A percentile compares a stretch with the other conserved stretches of the same genome.
phyloP scores from a whole-genome alignment of 2,797 vertebrate species.

The Pelochelys cantorii region DNA sequence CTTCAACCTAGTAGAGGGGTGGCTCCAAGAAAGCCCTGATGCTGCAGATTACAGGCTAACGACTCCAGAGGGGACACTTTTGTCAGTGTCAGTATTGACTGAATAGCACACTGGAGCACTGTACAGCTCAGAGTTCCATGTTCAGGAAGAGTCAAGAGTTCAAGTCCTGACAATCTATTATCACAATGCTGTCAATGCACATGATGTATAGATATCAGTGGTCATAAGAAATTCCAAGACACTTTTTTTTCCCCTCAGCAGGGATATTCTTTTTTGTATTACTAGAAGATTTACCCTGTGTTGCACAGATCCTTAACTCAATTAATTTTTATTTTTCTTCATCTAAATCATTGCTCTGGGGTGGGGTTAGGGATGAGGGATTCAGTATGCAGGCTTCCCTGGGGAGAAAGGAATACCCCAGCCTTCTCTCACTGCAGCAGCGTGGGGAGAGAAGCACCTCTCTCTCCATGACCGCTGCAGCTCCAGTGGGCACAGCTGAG shows the following conservation, averaged over 20 bases:
- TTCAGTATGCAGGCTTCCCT: too few species aligned
- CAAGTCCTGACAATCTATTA: neutral
- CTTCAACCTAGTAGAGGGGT: neutral
- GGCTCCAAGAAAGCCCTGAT: neutral
- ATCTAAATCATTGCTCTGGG: too few species aligned
- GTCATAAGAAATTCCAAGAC: neutral
- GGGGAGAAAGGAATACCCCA: too few species aligned
- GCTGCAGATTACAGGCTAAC: neutral
- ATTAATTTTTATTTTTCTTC: too few species aligned
- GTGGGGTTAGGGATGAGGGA: too few species aligned
- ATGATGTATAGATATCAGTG: neutral
- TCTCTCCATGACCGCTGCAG: too few species aligned
- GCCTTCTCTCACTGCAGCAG: too few species aligned
- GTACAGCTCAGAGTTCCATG: fast-evolving
- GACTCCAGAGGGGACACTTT: too few species aligned
- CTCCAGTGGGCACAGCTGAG: too few species aligned
- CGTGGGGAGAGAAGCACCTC: too few species aligned
- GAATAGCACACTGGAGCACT: fast-evolving
- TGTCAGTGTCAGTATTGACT: neutral
- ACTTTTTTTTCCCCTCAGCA: neutral
- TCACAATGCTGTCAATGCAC: fast-evolving
- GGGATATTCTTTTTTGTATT: neutral
- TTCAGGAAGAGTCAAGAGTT: neutral
- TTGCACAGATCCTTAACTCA: too few species aligned
- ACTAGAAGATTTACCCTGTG: too few species aligned